phyloP scores from a whole-genome alignment of 1,140 invertebrate genomes.

The Melanaphis sacchari region DNA sequence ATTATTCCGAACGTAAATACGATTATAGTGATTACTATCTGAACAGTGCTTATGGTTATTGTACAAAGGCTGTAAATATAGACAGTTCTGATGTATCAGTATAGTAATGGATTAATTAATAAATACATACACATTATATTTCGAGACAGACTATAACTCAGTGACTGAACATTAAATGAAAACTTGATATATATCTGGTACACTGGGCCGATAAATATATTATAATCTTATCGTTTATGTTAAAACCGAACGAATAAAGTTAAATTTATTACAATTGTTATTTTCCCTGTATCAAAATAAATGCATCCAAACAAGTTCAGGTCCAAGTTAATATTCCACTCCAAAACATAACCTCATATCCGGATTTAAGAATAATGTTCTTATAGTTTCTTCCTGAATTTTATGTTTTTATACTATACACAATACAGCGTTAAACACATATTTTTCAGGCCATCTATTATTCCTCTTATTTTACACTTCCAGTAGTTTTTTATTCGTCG shows the following conservation, averaged over 20 bases:
- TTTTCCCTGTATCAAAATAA: background rate
- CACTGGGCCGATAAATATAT: background rate
- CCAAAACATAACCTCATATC: background rate
- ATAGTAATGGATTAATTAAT: background rate
- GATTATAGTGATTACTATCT: background rate
- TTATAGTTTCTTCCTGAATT: background rate
- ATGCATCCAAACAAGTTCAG: background rate
- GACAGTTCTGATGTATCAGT: background rate
- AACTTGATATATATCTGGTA: background rate
- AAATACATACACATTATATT: background rate
- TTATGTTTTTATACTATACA: background rate
- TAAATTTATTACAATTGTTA: background rate
- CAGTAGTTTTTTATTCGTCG: constrained; percentile 6
- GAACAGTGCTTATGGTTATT: background rate
- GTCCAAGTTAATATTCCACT: background rate
- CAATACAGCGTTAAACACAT: background rate
- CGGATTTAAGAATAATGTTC: background rate
- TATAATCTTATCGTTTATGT: background rate
- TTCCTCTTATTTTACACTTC: background rate
- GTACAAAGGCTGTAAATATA: background rate
- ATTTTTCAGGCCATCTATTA: background rate
- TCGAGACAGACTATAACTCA: background rate
- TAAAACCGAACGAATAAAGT: background rate
- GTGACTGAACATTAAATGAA: background rate
- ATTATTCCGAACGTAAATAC: background rate